A percentile compares a stretch with the other conserved stretches of the same genome.
These are phyloP conservation scores for Scopus umbretta DNA, from an alignment of 2,113 vertebrate genomes.

Conservation along the genomic window DNA sequence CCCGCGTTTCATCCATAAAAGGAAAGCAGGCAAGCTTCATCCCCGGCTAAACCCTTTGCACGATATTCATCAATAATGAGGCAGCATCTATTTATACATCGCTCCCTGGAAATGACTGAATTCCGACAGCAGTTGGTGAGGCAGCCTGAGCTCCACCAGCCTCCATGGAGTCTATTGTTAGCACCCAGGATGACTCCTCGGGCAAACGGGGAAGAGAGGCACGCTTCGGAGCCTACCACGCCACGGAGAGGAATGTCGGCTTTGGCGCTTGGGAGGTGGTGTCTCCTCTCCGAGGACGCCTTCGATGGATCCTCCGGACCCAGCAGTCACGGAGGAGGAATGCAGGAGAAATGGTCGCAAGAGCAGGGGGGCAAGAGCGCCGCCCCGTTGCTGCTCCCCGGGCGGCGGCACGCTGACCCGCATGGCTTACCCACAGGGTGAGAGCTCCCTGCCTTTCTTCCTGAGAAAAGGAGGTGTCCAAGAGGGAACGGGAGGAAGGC, in stretches of 20 bases:
- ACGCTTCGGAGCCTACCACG: neutral
- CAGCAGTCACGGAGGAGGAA: neutral
- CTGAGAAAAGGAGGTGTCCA: neutral
- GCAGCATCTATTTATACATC: slow-evolving; percentile 19
- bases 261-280: neutral
- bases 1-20: slow-evolving; percentile 17
- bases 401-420: neutral
- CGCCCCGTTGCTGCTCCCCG: accelerated
- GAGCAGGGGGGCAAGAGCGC: neutral
- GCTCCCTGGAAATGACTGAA: slow-evolving; percentile 24
- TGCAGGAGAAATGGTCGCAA: neutral
- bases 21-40: slow-evolving; percentile 4
- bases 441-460: neutral
- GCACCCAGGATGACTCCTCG: neutral
- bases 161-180: slow-evolving; percentile 23
- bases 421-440: neutral
- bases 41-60: neutral
- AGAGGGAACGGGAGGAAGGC: neutral
- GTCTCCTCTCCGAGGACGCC: neutral
- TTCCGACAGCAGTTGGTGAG: neutral
- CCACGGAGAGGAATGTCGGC: neutral
- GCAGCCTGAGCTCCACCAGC: slow-evolving; percentile 1
- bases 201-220: neutral
- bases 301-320: neutral
- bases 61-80: slow-evolving; percentile 19